Evolutionary conservation across 2,888 invertebrate genomes (phyloP).

Genomic region (Napeogenes sylphis): DNA sequence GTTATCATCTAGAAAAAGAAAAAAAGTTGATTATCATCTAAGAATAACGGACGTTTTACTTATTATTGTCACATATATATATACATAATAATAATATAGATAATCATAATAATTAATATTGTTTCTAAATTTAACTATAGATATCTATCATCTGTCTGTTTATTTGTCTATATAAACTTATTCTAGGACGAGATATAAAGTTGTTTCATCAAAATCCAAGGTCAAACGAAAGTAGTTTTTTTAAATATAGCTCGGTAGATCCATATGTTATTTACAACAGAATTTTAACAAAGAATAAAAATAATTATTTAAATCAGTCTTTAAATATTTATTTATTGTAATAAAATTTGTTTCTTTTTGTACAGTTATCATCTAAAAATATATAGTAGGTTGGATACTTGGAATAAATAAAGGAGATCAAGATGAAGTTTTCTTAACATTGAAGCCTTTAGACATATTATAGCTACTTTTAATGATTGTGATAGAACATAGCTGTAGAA

Average conservation of each 20-base stretch:
- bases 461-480: no score
- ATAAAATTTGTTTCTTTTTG: no score
- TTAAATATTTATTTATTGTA: neutral
- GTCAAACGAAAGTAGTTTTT: conserved; percentile 32
- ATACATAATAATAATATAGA: neutral
- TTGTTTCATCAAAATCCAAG: conserved; percentile 33
- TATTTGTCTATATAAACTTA: conserved; percentile 1
- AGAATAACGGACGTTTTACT: neutral
- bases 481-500: no score
- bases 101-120: neutral
- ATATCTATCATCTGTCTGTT: neutral
- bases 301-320: neutral
- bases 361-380: no score
- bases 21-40: neutral
- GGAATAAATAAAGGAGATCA: no score
- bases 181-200: conserved; percentile 13
- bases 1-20: no score
- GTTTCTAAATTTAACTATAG: neutral
- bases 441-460: no score
- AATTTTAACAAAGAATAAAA: conserved; percentile 26
- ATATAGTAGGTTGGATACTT: no score
- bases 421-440: no score
- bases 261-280: conserved; percentile 15
- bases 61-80: no score
- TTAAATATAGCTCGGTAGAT: conserved; percentile 21